Conservation (phyloP, 2,797 vertebrate species). For the Mormyrops attenuatus region DNA sequence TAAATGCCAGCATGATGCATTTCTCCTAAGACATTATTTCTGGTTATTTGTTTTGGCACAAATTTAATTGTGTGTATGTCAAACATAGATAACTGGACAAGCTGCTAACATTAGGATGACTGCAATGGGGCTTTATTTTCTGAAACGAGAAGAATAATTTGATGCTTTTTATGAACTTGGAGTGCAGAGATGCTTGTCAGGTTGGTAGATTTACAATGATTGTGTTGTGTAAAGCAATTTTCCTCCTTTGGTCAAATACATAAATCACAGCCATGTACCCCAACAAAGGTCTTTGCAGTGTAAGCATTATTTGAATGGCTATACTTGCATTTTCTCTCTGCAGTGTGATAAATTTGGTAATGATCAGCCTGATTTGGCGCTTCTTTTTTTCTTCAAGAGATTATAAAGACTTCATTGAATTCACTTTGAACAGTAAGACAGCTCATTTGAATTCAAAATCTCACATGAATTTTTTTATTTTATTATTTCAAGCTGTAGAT, state of each 20-base stretch:
- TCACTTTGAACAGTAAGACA: background rate
- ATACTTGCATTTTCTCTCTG: background rate
- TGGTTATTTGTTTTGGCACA: background rate
- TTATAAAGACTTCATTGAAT: background rate
- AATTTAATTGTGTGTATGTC: background rate
- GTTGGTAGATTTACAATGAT: background rate
- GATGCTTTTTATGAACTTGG: background rate
- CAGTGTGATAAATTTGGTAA: conserved; percentile 1
- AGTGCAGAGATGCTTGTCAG: background rate
- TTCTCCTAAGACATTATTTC: background rate
- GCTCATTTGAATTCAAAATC: background rate
- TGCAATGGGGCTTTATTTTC: background rate
- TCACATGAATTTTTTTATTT: background rate
- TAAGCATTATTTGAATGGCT: conserved; percentile 13
- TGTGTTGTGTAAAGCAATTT: conserved; percentile 15
- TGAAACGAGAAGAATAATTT: background rate
- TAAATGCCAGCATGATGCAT: background rate
- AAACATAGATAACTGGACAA: background rate
- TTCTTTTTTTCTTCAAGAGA: background rate
- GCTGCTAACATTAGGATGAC: background rate
- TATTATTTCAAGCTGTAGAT: conserved; percentile 76
- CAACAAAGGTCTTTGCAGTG: background rate
- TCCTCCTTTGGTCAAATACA: background rate
- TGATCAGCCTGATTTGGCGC: background rate
- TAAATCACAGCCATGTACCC: conserved; percentile 9